Evolutionary conservation across 2,797 vertebrate genomes (phyloP).

Genomic region (Hydrocynus forskahlii): DNA sequence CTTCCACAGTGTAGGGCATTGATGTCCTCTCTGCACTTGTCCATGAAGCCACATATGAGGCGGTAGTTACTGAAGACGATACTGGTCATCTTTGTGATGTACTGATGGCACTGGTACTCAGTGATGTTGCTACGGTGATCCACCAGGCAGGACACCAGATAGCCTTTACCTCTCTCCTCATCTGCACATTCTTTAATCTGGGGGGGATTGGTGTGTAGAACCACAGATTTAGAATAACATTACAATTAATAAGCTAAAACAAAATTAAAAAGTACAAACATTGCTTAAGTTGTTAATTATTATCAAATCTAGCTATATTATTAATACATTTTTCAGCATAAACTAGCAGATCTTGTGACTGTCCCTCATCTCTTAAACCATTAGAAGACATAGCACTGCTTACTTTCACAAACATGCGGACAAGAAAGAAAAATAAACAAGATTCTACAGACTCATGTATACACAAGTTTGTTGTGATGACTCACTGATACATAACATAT

Average conservation of each 20-base stretch:
- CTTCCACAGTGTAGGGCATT: conserved; percentile 91
- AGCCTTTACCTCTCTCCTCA: conserved; percentile 89
- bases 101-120: conserved; percentile 94
- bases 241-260: no score
- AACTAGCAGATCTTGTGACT: not conserved
- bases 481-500: not conserved
- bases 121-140: conserved; percentile 94
- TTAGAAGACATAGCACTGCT: not conserved
- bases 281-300: no score
- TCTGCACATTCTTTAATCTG: conserved; percentile 95
- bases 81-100: conserved; percentile 94
- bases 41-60: conserved; percentile 95
- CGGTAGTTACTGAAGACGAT: conserved; percentile 94
- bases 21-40: conserved; percentile 91
- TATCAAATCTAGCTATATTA: not conserved
- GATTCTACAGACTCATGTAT: not conserved
- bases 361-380: not conserved
- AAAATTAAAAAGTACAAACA: no score
- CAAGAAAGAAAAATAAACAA: not conserved
- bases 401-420: not conserved
- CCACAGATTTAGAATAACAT: not conserved
- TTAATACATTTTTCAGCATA: not conserved
- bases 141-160: conserved; percentile 92
- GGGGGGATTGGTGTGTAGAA: not conserved
- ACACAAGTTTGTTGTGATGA: not conserved